Evolutionary conservation across 2,888 invertebrate species (phyloP), one percentile per base, ranked within the genome.

Genomic region (Beris morrisii): DNA sequence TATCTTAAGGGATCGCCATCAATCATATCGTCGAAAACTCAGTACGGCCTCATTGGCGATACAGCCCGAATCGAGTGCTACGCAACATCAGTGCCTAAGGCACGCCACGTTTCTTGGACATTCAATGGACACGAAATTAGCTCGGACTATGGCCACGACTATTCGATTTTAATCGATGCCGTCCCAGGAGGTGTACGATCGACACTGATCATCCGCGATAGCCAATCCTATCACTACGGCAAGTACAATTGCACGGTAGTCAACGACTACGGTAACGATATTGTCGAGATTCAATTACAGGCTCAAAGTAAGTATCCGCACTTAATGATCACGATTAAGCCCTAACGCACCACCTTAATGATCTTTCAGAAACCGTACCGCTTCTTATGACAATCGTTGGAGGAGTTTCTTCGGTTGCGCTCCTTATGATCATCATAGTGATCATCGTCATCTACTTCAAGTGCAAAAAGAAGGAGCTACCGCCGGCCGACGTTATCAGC

Each of bases 241-340:
- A 85, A 88, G 73, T 97, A 96, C 84, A 96, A 95, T 81, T 97
- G 97, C 80, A 93, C 94, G 58, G 95, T 95, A 31, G 88, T 90
- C 58, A 97, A 97, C 78, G 90, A 91, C 70, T 95, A 92, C 73
- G 97, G 97, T 52, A 88, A 88, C 71, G 95, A 93, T 77, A 87
- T 89, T 57, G 86, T 91, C 72, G 89, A 92, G 78, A 95, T 97
- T 71, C 86, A 87, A 68, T 84, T 97, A 72, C 88, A 87, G 77
- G 90, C 93, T 72, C 92, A 92, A 83, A 93, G 96, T 96, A 85
- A 90, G 91, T 87, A 71, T 52, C 58, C 67, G n/a, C 1, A 55
- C 13, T 53, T 12, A 58, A 38, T 58, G 44, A 58, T 7, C 38
- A 38, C 7, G 38, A 38, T 38, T 22, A 9, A 32, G 30, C 31